Evolutionary conservation across 1,140 invertebrate genomes (phyloP).

Genomic region (Neodiprion virginianus): DNA sequence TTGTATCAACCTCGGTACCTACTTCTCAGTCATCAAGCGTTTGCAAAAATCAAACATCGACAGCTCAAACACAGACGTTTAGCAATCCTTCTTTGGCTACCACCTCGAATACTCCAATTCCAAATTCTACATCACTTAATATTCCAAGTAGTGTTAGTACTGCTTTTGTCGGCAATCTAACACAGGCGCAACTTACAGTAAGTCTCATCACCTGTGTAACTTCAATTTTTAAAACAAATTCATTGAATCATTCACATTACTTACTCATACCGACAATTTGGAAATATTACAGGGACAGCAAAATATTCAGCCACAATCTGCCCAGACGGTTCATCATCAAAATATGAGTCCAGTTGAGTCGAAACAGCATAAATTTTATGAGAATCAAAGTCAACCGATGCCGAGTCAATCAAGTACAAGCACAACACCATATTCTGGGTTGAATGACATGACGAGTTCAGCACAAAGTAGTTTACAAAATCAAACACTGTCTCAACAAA

Average conservation of each 20-base stretch:
- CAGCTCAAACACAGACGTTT: slow-evolving; percentile 54
- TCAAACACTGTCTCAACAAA: slow-evolving; percentile 17
- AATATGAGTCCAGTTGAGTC: background rate
- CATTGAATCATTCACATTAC: slow-evolving; percentile 13
- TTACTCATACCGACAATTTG: background rate
- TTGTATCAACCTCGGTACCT: slow-evolving; percentile 42
- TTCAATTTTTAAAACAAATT: background rate
- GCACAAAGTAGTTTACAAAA: slow-evolving; percentile 27
- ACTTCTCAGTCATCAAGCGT: slow-evolving; percentile 43
- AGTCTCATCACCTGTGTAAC: slow-evolving; percentile 3
- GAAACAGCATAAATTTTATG: slow-evolving; percentile 37
- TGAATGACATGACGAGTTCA: slow-evolving; percentile 27
- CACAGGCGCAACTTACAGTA: slow-evolving; percentile 37
- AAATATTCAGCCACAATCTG: slow-evolving; percentile 41
- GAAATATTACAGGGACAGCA: slow-evolving; percentile 42
- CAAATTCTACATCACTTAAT: slow-evolving; percentile 42
- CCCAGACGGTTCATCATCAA: slow-evolving; percentile 30
- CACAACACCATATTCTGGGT: slow-evolving; percentile 35
- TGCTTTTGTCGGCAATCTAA: slow-evolving; percentile 43
- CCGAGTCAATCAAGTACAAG: slow-evolving; percentile 51
- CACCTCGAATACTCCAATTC: slow-evolving; percentile 41
- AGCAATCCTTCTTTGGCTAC: slow-evolving; percentile 33
- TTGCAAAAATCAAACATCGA: slow-evolving; percentile 55
- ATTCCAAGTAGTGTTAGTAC: slow-evolving; percentile 37
- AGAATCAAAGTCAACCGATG: slow-evolving; percentile 46